Conservation (phyloP, 2,797 vertebrate species). For the Petrocephalus sullivani region DNA sequence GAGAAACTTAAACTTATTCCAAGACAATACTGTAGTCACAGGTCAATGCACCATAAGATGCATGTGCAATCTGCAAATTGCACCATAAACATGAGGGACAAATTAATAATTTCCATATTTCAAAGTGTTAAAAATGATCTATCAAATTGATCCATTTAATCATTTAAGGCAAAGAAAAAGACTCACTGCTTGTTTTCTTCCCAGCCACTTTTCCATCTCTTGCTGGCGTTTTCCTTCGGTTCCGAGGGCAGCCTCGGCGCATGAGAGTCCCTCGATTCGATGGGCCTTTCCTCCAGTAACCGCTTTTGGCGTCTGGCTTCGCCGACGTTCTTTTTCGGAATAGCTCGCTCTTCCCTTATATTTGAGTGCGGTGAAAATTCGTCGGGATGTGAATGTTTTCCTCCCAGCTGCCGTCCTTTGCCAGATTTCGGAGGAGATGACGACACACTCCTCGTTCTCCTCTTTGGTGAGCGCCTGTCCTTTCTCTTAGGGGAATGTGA, state of each 20-base stretch:
- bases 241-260: constrained; percentile 69
- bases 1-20: neutral
- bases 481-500: constrained; percentile 82
- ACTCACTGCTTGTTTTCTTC: constrained; percentile 91
- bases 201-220: constrained; percentile 92
- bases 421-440: constrained; percentile 66
- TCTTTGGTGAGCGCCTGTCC: constrained; percentile 83
- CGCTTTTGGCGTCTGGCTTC: constrained; percentile 81
- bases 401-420: constrained; percentile 66
- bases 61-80: neutral
- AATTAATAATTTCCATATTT: too few relatives aligned
- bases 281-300: constrained; percentile 73
- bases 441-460: constrained; percentile 75
- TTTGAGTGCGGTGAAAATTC: constrained; percentile 56
- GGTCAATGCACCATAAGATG: neutral
- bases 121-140: neutral
- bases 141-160: neutral
- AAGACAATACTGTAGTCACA: neutral
- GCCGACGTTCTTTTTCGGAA: constrained; percentile 68
- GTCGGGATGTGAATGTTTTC: constrained; percentile 67
- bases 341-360: constrained; percentile 73
- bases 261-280: constrained; percentile 63
- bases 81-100: neutral
- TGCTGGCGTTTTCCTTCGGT: constrained; percentile 76
- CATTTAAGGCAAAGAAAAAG: neutral